phyloP scores from a whole-genome alignment of 2,797 vertebrate genomes.

The Ctenosaura bakeri region DNA sequence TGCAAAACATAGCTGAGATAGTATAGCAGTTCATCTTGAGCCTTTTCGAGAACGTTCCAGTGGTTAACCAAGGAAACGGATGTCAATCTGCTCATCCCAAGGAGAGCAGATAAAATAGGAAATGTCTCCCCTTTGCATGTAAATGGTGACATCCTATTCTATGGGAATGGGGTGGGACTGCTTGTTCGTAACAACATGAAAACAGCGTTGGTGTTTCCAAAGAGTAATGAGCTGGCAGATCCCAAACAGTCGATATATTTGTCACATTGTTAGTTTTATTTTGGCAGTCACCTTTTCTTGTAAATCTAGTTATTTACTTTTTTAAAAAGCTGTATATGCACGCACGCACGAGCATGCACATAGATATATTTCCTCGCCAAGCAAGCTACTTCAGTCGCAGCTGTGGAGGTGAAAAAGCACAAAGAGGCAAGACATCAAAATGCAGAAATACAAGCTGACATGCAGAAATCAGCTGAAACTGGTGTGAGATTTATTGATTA shows the following conservation, averaged over 20 bases:
- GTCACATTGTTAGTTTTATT: neutral
- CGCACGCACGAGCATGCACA: too few relatives aligned
- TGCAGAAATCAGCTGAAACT: conserved; percentile 10
- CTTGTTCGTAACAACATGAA: neutral
- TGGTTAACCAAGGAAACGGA: too few relatives aligned
- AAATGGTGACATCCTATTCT: neutral
- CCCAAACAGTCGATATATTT: neutral
- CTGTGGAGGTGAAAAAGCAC: neutral
- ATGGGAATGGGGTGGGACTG: accelerated
- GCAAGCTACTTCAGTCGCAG: neutral
- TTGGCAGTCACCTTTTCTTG: neutral
- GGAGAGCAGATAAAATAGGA: neutral
- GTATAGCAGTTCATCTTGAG: too few relatives aligned
- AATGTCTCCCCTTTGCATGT: neutral
- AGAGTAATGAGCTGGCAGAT: neutral
- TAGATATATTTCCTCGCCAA: too few relatives aligned
- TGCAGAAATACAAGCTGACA: conserved; percentile 2
- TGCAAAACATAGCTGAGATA: too few relatives aligned
- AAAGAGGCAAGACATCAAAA: neutral
- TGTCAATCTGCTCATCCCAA: too few relatives aligned
- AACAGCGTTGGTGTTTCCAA: neutral
- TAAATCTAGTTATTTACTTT: neutral
- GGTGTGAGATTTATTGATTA: conserved; percentile 18
- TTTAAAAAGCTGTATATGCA: too few relatives aligned
- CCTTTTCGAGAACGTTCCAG: neutral